These are phyloP conservation scores for Metellina segmentata DNA, from an alignment of 2,888 invertebrate species.

Conservation along the genomic window DNA sequence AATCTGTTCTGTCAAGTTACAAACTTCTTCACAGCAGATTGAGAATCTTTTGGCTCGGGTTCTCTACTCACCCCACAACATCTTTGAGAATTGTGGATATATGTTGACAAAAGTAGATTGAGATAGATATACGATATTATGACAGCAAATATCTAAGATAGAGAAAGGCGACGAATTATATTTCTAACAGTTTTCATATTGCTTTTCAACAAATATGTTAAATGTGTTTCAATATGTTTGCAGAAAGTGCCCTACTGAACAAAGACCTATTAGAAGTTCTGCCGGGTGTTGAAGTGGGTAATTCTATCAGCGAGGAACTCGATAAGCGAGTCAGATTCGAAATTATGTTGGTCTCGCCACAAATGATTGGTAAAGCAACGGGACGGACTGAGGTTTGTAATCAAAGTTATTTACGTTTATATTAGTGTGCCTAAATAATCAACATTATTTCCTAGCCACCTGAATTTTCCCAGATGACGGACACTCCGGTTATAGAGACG, in stretches of 20 bases:
- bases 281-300: conserved; percentile 83
- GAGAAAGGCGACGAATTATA: no score
- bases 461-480: not conserved
- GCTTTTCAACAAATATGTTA: not conserved
- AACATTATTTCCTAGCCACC: not conserved
- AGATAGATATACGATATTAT: no score
- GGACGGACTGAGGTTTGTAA: conserved; percentile 81
- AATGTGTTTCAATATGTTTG: not conserved
- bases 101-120: no score
- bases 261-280: conserved; percentile 83
- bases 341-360: conserved; percentile 83
- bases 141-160: no score
- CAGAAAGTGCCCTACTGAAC: conserved; percentile 82
- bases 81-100: no score
- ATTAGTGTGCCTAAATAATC: not conserved
- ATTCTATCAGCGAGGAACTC: conserved; percentile 83
- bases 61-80: no score
- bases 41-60: no score
- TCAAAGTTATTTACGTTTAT: not conserved
- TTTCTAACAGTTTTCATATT: not conserved
- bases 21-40: no score
- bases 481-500: no score
- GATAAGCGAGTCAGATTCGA: conserved; percentile 83
- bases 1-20: no score
- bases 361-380: conserved; percentile 82